These are phyloP conservation scores for Hyposmocoma kahamanoa DNA, from an alignment of 1,140 invertebrate species.

Conservation along the genomic window DNA sequence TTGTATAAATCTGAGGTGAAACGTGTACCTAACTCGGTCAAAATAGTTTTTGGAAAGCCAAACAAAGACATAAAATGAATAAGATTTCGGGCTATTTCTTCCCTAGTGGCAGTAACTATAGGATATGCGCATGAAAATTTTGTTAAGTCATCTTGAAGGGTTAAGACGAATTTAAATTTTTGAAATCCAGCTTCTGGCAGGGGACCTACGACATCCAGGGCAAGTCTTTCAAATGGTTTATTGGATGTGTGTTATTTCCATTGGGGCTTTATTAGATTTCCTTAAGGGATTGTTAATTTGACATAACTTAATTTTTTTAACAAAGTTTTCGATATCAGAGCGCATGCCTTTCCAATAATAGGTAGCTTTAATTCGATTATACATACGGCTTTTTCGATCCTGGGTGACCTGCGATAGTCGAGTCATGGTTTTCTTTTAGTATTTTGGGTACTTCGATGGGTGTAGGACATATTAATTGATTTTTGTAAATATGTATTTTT, in stretches of 20 bases:
- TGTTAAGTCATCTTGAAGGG: slow-evolving; percentile 12
- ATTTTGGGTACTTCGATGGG: no score
- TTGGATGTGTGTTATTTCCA: slow-evolving; percentile 25
- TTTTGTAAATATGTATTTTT: no score
- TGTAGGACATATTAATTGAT: no score
- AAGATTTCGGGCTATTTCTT: background rate
- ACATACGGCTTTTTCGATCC: slow-evolving; percentile 14
- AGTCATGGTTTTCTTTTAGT: no score
- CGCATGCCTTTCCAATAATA: slow-evolving; percentile 45
- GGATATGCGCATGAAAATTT: slow-evolving; percentile 11
- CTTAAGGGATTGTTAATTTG: slow-evolving; percentile 33
- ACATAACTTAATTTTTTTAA: slow-evolving; percentile 31
- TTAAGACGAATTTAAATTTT: slow-evolving; percentile 2
- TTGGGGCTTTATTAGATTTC: slow-evolving; percentile 19
- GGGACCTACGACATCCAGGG: slow-evolving; percentile 19
- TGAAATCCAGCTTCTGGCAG: background rate
- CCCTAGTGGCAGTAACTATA: background rate
- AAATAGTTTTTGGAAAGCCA: slow-evolving; percentile 23
- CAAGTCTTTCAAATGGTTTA: slow-evolving; percentile 19
- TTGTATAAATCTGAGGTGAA: slow-evolving; percentile 31
- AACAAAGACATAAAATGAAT: background rate
- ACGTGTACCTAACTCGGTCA: slow-evolving; percentile 34
- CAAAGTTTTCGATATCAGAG: slow-evolving; percentile 34
- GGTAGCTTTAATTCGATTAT: slow-evolving; percentile 17
- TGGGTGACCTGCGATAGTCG: slow-evolving; percentile 16